Evolutionary conservation across 2,113 vertebrate genomes (phyloP).

Genomic region (Nyctibius bracteatus): DNA sequence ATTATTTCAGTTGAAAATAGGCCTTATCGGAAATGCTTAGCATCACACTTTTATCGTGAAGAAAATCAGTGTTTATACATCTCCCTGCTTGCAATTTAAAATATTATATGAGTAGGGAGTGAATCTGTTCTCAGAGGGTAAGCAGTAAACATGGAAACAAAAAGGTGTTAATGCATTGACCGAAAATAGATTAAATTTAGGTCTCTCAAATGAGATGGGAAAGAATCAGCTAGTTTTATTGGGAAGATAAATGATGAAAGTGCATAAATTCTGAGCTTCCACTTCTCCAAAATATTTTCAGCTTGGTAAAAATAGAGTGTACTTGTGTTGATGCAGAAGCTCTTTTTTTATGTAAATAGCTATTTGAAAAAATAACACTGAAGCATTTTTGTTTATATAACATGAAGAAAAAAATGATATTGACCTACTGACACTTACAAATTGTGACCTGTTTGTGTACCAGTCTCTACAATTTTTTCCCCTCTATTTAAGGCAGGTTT

Average conservation of each 20-base stretch:
- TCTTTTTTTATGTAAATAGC: constrained; percentile 25
- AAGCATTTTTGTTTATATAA: constrained; percentile 29
- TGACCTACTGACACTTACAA: constrained; percentile 24
- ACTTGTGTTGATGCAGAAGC: not conserved
- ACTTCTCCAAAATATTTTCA: constrained; percentile 24
- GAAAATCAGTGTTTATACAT: not conserved
- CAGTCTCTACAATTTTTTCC: not conserved
- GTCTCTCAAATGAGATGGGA: not conserved
- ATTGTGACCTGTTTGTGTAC: constrained; percentile 7
- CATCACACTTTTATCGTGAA: not conserved
- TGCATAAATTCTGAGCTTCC: constrained; percentile 1
- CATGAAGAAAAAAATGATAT: not conserved
- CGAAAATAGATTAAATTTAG: constrained; percentile 52
- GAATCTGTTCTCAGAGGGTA: not conserved
- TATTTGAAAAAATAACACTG: not conserved
- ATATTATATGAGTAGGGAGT: not conserved
- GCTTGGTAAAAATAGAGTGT: not conserved
- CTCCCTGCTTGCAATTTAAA: constrained; percentile 1
- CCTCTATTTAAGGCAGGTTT: constrained; percentile 8
- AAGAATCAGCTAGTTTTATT: not conserved
- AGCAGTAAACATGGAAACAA: constrained; percentile 20
- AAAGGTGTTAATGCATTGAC: constrained; percentile 27
- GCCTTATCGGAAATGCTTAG: not conserved
- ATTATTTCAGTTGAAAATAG: constrained; percentile 34
- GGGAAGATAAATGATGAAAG: constrained; percentile 12